Evolutionary conservation across 2,797 vertebrate species (phyloP).

Genomic region (Florisuga fusca): DNA sequence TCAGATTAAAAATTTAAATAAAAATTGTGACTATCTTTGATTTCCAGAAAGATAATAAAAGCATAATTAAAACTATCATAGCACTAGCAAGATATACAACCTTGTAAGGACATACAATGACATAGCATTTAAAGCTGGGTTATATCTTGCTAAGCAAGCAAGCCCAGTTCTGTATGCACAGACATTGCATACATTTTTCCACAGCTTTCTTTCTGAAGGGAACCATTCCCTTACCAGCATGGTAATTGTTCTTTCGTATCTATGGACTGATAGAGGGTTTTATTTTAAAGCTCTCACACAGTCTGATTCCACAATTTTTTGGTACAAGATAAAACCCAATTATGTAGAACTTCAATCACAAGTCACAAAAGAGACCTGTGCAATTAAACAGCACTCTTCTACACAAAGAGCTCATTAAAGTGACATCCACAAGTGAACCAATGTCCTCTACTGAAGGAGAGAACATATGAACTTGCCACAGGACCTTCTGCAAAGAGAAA

Average conservation of each 20-base stretch:
- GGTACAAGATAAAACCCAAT: neutral
- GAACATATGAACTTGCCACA: neutral
- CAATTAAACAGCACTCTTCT: neutral
- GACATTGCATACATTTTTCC: fast-evolving
- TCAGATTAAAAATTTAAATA: neutral
- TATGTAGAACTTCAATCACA: neutral
- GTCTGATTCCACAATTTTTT: neutral
- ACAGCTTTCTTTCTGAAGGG: neutral
- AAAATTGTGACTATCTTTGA: neutral
- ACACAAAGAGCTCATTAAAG: conserved; percentile 6
- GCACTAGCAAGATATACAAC: neutral
- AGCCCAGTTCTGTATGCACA: neutral
- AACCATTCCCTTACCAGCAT: neutral
- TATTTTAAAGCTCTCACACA: neutral
- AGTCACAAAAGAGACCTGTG: neutral
- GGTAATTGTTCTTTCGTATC: neutral
- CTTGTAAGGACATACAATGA: neutral
- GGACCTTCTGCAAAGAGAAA: neutral
- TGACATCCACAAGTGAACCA: neutral
- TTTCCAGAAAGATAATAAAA: neutral
- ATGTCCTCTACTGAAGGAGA: neutral
- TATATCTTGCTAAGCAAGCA: neutral
- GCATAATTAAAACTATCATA: neutral
- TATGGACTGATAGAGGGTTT: neutral
- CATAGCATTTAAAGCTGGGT: neutral